phyloP scores from a whole-genome alignment of 2,888 invertebrate species.

The Drosophila colorata region DNA sequence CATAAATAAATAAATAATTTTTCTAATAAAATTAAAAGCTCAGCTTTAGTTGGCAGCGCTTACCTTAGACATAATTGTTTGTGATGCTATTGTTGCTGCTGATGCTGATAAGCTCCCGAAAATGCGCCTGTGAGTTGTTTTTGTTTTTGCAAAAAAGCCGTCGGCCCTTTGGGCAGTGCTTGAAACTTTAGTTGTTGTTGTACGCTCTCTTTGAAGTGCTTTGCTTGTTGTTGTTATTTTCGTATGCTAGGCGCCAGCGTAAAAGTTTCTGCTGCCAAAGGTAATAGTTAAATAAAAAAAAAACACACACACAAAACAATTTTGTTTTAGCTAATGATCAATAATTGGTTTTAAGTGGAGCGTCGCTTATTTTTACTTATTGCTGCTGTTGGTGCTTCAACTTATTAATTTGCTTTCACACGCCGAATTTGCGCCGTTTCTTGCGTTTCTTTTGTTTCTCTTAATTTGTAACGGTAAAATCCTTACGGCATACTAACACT shows the following conservation, averaged over 20 bases:
- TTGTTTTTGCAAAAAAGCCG: slow-evolving; percentile 47
- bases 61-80: slow-evolving; percentile 76
- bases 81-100: slow-evolving; percentile 6
- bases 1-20: slow-evolving; percentile 67
- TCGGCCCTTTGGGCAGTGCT: slow-evolving; percentile 44
- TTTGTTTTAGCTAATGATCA: slow-evolving; percentile 47
- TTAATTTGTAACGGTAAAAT: slow-evolving; percentile 57
- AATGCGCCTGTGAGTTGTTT: slow-evolving; percentile 15
- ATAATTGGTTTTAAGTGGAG: slow-evolving; percentile 38
- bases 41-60: slow-evolving; percentile 30
- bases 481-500: slow-evolving; percentile 23
- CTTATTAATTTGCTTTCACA: slow-evolving; percentile 31
- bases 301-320: slow-evolving; percentile 13
- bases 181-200: slow-evolving; percentile 27
- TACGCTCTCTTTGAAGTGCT: slow-evolving; percentile 32
- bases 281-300: slow-evolving; percentile 23
- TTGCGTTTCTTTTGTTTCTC: slow-evolving; percentile 20
- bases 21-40: slow-evolving; percentile 70
- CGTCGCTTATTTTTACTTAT: slow-evolving; percentile 19
- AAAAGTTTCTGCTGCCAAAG: slow-evolving; percentile 13
- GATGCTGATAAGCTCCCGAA: slow-evolving; percentile 41
- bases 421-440: slow-evolving; percentile 32
- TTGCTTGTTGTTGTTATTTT: slow-evolving; percentile 23
- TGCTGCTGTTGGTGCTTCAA: slow-evolving; percentile 25
- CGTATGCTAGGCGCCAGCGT: slow-evolving; percentile 24